A percentile compares a stretch with the other conserved stretches of the same genome.
phyloP scores from a whole-genome alignment of 2,113 vertebrate species.

The Hyaena hyaena region DNA sequence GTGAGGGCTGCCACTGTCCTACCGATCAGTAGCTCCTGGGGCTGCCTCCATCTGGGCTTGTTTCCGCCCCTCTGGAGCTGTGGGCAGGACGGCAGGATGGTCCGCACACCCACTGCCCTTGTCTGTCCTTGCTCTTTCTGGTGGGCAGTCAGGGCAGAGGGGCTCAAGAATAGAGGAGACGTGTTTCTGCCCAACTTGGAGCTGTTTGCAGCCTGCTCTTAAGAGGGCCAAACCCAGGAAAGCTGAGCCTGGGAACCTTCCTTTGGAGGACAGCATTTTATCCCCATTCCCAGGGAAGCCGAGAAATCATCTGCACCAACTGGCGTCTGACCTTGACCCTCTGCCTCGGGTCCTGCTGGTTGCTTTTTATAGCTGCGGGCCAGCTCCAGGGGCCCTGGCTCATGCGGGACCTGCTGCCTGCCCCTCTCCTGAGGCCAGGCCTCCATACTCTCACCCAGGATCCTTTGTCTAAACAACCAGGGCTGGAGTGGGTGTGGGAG shows the following conservation, averaged over 20 bases:
- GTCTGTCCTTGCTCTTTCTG: not conserved
- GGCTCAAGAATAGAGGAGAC: not conserved
- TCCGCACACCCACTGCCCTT: not conserved
- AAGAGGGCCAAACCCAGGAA: not conserved
- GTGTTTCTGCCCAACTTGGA: not conserved
- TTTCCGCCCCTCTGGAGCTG: constrained; percentile 59
- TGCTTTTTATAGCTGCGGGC: constrained; percentile 25
- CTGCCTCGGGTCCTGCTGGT: not conserved
- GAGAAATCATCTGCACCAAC: not conserved
- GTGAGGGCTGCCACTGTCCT: constrained; percentile 66
- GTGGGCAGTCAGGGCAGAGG: not conserved
- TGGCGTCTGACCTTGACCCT: constrained; percentile 5
- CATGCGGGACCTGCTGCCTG: not conserved
- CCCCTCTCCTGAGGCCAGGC: not conserved
- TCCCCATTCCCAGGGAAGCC: not conserved
- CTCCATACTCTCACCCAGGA: not conserved
- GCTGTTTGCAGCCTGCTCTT: not conserved
- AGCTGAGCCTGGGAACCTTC: constrained; percentile 37
- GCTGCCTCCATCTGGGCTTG: constrained; percentile 52
- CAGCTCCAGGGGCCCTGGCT: not conserved
- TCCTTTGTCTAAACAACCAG: not conserved
- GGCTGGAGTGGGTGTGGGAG: not conserved
- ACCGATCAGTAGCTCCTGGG: constrained; percentile 59
- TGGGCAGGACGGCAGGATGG: not conserved
- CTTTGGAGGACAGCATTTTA: not conserved